Conservation (phyloP, 2,888 invertebrate species). For the Antheraea yamamai region DNA sequence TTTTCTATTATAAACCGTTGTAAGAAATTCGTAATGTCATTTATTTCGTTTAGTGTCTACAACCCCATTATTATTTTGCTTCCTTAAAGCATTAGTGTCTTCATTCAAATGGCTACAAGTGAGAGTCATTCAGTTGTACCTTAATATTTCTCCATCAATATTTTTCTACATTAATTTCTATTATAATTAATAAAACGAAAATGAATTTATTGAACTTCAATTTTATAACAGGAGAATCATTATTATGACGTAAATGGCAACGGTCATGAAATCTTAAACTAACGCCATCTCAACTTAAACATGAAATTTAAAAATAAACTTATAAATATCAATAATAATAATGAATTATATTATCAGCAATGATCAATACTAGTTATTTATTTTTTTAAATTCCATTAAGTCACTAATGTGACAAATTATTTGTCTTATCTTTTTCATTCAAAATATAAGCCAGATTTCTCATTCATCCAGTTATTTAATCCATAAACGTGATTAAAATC, state of each 20-base stretch:
- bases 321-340: neutral
- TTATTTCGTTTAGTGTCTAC: too few species aligned
- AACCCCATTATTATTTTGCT: conserved; percentile 17
- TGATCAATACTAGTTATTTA: neutral
- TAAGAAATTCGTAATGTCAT: too few species aligned
- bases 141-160: neutral
- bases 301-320: neutral
- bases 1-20: too few species aligned
- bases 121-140: neutral
- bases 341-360: neutral
- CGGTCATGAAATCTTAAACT: neutral
- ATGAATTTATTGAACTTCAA: neutral
- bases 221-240: neutral
- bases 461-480: too few species aligned
- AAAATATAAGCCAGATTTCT: too few species aligned
- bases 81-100: conserved; percentile 7
- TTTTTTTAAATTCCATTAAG: too few species aligned
- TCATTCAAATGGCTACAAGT: neutral
- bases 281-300: neutral
- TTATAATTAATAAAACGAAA: too few species aligned
- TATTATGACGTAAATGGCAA: conserved; percentile 1
- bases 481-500: too few species aligned
- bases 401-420: too few species aligned
- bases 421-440: too few species aligned
- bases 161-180: neutral